Conservation (phyloP, 2,888 invertebrate genomes). For the Microplitis deprimator region DNA sequence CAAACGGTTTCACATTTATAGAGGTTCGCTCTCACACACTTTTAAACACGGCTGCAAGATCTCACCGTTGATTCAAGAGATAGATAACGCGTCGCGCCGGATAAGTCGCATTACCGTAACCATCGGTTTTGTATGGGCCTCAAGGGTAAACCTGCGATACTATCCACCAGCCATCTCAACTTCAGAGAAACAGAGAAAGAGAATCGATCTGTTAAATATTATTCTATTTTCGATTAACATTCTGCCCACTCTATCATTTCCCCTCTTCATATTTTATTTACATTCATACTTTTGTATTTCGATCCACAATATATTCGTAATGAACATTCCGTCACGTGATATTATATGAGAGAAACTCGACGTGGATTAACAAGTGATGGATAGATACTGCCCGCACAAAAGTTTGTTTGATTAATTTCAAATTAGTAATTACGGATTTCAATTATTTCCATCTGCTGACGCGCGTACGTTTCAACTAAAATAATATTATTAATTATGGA, state of each 20-base stretch:
- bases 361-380: constrained; percentile 26
- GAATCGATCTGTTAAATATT: constrained; percentile 37
- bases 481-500: constrained; percentile 67
- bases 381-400: neutral
- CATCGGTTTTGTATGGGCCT: constrained; percentile 41
- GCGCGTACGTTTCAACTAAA: constrained; percentile 63
- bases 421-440: constrained; percentile 57
- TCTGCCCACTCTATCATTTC: neutral
- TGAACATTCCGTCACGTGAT: neutral
- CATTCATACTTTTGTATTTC: no score
- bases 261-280: no score
- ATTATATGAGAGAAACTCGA: neutral
- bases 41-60: constrained; percentile 27
- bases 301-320: neutral
- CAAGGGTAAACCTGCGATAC: constrained; percentile 30
- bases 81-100: constrained; percentile 42
- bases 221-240: constrained; percentile 36
- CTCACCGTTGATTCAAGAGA: constrained; percentile 32
- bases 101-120: constrained; percentile 46
- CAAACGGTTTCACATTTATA: constrained; percentile 41
- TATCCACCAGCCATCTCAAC: constrained; percentile 3
- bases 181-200: neutral
- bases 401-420: constrained; percentile 60
- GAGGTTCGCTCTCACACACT: constrained; percentile 18
- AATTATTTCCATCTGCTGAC: constrained; percentile 67